Conservation (phyloP, 1,140 invertebrate genomes). For the Zaprionus ornatus region DNA sequence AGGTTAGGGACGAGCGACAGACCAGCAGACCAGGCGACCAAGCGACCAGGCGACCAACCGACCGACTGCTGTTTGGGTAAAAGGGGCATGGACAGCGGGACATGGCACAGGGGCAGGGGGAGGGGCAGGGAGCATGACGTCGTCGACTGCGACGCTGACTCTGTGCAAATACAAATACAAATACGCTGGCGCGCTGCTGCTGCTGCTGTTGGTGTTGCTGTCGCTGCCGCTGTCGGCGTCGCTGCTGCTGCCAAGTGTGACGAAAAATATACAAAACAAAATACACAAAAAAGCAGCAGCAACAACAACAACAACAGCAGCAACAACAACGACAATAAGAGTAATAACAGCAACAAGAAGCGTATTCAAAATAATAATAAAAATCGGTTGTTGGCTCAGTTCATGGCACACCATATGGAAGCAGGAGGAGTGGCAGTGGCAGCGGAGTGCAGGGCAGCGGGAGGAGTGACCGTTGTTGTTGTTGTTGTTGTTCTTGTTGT, state of each 20-base stretch:
- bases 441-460: slow-evolving; percentile 4
- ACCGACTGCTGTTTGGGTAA: slow-evolving; percentile 40
- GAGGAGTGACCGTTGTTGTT: slow-evolving; percentile 27
- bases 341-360: slow-evolving; percentile 62
- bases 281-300: slow-evolving; percentile 66
- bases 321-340: slow-evolving; percentile 61
- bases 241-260: slow-evolving; percentile 74
- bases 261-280: slow-evolving; percentile 81
- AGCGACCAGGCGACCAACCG: slow-evolving; percentile 55
- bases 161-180: slow-evolving; percentile 69
- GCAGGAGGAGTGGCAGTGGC: slow-evolving; percentile 1
- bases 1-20: slow-evolving; percentile 73
- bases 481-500: slow-evolving; percentile 19
- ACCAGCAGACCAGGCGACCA: slow-evolving; percentile 39
- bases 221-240: slow-evolving; percentile 21
- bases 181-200: slow-evolving; percentile 44
- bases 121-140: slow-evolving; percentile 47
- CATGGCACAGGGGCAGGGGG: slow-evolving; percentile 16
- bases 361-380: slow-evolving; percentile 81
- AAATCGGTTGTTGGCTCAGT: slow-evolving; percentile 64
- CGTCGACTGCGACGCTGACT: slow-evolving; percentile 42
- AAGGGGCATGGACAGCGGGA: not conserved
- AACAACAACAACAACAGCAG: slow-evolving; percentile 48
- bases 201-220: too few species aligned
- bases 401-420: slow-evolving; percentile 44